Percentiles rank a stretch among this genome's conserved stretches.
Conservation (phyloP, 1,140 invertebrate species). For the Leptinotarsa lineolata region DNA sequence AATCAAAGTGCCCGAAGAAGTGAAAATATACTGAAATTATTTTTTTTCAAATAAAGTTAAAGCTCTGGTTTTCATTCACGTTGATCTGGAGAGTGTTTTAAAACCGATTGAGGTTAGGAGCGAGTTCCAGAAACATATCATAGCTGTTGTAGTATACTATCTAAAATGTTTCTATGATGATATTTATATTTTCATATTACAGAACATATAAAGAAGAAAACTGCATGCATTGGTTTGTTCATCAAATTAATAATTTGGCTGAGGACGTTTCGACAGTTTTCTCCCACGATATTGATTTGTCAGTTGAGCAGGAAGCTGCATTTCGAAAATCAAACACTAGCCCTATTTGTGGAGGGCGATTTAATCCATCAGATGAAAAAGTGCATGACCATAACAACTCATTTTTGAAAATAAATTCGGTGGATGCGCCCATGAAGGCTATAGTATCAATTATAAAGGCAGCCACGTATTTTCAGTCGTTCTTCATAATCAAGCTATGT, state of each 20-base stretch:
- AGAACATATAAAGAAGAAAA: conserved; percentile 36
- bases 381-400: conserved; percentile 39
- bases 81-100: conserved; percentile 38
- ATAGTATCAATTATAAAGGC: too few species aligned
- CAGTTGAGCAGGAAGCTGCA: conserved; percentile 12
- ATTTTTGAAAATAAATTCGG: too few species aligned
- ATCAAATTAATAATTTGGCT: conserved; percentile 33
- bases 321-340: conserved; percentile 28
- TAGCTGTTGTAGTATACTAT: conserved; percentile 39
- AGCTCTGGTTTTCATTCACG: conserved; percentile 50
- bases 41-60: conserved; percentile 45
- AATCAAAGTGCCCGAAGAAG: not conserved
- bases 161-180: conserved; percentile 36
- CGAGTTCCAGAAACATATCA: conserved; percentile 48
- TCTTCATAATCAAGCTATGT: conserved; percentile 38
- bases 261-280: conserved; percentile 43
- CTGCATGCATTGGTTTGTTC: conserved; percentile 44
- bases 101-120: conserved; percentile 10
- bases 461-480: too few species aligned
- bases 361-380: not conserved
- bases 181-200: conserved; percentile 42
- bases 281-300: conserved; percentile 29
- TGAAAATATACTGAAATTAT: conserved; percentile 40
- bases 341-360: conserved; percentile 46
- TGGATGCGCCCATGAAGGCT: too few species aligned